Evolutionary conservation across 2,113 vertebrate genomes (phyloP).

Genomic region (Mobula birostris): DNA sequence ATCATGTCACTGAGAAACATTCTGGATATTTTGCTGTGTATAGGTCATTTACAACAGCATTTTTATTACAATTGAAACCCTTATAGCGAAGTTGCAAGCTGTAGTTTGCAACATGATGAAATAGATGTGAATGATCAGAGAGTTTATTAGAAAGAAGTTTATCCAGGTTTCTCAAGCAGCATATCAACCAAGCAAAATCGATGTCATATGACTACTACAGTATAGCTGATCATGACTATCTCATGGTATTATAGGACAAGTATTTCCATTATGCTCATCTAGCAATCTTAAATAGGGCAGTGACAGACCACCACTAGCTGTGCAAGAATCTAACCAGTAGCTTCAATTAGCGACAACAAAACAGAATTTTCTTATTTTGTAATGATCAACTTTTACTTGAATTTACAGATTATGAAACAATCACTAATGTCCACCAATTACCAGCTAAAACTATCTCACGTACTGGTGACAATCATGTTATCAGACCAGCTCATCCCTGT

Average conservation of each 20-base stretch:
- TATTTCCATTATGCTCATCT: no score
- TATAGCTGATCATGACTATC: not conserved
- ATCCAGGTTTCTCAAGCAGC: not conserved
- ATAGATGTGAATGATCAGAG: not conserved
- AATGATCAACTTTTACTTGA: no score
- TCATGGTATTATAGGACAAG: not conserved
- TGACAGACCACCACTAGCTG: no score
- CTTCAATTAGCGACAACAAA: no score
- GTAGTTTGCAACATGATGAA: not conserved
- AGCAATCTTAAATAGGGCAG: no score
- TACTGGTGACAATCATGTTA: no score
- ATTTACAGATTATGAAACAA: no score
- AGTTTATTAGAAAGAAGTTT: not conserved
- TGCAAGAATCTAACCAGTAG: no score
- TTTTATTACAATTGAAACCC: not conserved
- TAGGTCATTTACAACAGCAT: not conserved
- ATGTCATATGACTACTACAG: not conserved
- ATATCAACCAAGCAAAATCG: not conserved
- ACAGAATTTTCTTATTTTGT: no score
- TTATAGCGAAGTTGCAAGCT: not conserved
- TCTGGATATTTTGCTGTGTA: not conserved
- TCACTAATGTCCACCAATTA: no score
- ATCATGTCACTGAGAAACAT: not conserved
- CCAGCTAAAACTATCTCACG: no score
- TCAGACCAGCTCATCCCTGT: no score